Evolutionary conservation across 2,888 invertebrate genomes (phyloP), one percentile per base, ranked within the genome.

Genomic region (Polydesmus complanatus): DNA sequence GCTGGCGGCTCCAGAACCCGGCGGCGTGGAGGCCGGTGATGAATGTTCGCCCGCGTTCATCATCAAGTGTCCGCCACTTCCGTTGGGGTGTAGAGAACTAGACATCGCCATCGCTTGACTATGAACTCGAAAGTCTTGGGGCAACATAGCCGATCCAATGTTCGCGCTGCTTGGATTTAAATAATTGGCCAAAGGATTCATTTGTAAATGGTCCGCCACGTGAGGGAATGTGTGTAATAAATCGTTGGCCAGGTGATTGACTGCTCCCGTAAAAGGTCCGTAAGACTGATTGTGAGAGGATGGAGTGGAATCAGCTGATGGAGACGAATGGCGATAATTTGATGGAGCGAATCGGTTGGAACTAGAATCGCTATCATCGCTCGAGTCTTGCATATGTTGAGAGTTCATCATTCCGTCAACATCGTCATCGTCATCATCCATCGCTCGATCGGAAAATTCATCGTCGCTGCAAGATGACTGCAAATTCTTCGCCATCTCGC

Each of bases 11-110:
- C 62, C 68, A 68, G 37, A 78, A 74, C 2, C 78, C 77, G 50
- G 77, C 77, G 63, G 79, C 63, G 23, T 78, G 68, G 27, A 78
- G 68, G 66, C 79, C 79, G 62, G 67, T 58, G 63, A 63, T 8
- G 62, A 62, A 37, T 48, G 54, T 27, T 59, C 58, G 14, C 27
- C 53, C 5, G 19, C 51, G n/a, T 21, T 22, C 51, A 51, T n/a
- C 19, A 11, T 8, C 19, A 51, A 51, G 19, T 22, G 19, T 14
- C 51, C 19, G 23, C 37, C 47, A 48, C 56, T 51, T 8, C 61
- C 61, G 22, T 61, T 61, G n/a, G 37, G 57, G 47, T 61, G 57
- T 18, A 51, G 22, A 2, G 51, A 37, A 2, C 57, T 48, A 14
- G 26, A n/a, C 18, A 21, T 11, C 18, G 11, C 25, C 55, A 11